Evolutionary conservation across 2,797 vertebrate species (phyloP), one percentile per base, ranked within the genome.

Genomic region (Schizopygopsis pylzovi): DNA sequence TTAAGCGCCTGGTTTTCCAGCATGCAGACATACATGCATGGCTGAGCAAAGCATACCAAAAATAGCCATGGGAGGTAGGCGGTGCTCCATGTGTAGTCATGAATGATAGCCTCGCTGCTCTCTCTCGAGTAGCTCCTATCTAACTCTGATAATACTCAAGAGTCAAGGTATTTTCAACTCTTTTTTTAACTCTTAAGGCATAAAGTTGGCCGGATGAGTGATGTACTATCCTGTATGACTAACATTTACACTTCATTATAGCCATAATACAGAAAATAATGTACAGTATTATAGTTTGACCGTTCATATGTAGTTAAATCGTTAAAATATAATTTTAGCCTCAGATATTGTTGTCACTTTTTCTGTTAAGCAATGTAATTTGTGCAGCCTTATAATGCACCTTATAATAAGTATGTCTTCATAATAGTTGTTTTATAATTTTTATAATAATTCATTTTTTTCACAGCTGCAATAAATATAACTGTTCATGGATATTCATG

Each of bases 21-120:
- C 83, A 89, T 89, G 77, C 90, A 88, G 88, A 85, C 70, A 39
- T 37, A 70, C 90, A 86, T 85, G 72, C 89, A 91, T 80, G 61
- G 88, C 90, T 65, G 72, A 91, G 90, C 85, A 91, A 93, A 90
- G 91, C 84, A 83, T 92, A 91, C 94, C 94, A 94, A 94, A 96
- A 94, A 96, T 96, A 96, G 94, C 92, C 91, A 85, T 47, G 86
- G 79, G 90, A 90, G 89, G 90, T 79, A 45, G 88, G 82, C 83
- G 85, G 84, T 33, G 79, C 82, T 93, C 94, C 93, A 93, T 95
- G 93, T 94, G 93, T 89, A 95, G 94, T 92, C 92, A 91, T 90
- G 92, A 92, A 91, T 87, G 82, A 65, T 41, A 67, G 41, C 22
- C 72, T 70, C 70, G 72, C 67, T 89, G 89, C 90, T 88, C 90